These are phyloP conservation scores for Pelvicachromis taeniatus DNA, from an alignment of 2,113 vertebrate species.

Conservation along the genomic window DNA sequence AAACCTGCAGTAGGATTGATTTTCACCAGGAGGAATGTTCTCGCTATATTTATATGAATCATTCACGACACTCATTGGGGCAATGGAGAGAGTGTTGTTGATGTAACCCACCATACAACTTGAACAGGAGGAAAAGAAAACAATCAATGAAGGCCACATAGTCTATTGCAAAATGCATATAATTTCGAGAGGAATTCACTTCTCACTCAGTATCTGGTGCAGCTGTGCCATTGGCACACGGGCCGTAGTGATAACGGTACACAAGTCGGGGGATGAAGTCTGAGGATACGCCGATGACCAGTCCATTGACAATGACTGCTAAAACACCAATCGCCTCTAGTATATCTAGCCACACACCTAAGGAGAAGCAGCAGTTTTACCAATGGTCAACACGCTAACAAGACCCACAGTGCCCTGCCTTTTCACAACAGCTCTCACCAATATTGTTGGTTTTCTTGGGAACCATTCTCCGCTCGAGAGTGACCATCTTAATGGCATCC, in stretches of 20 bases:
- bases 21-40: conserved; percentile 13
- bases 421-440: conserved; percentile 71
- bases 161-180: background rate
- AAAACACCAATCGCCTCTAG: conserved; percentile 87
- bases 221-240: conserved; percentile 66
- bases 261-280: conserved; percentile 91
- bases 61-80: conserved; percentile 39
- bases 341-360: conserved; percentile 88
- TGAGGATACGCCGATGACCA: conserved; percentile 89
- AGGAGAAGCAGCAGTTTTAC: background rate
- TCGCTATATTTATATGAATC: conserved; percentile 63
- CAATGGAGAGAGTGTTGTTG: conserved; percentile 84
- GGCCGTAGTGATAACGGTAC: conserved; percentile 85
- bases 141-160: background rate
- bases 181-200: background rate
- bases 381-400: background rate
- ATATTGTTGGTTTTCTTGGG: conserved; percentile 92
- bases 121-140: background rate
- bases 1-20: conserved; percentile 82
- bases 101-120: conserved; percentile 89
- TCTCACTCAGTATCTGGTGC: conserved; percentile 35
- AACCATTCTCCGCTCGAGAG: conserved; percentile 80
- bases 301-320: conserved; percentile 90
- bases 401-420: background rate
- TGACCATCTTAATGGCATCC: conserved; percentile 91